Conservation (phyloP, 2,113 vertebrate species). For the Trogon surrucura region DNA sequence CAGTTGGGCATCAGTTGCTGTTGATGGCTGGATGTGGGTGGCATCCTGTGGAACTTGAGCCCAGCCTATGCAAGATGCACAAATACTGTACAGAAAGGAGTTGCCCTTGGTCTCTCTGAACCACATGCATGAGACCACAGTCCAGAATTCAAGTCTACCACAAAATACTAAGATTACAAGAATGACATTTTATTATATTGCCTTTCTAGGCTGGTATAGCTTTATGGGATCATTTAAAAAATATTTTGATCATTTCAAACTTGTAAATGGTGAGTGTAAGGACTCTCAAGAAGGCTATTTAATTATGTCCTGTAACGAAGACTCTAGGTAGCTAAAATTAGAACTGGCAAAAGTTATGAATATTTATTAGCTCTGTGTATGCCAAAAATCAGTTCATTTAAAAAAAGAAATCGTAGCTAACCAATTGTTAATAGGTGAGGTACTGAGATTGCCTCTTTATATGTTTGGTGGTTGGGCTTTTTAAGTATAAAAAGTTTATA, state of each 20-base stretch:
- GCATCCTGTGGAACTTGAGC: neutral
- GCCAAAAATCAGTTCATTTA: constrained; percentile 11
- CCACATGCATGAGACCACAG: neutral
- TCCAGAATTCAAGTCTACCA: neutral
- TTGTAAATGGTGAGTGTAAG: constrained; percentile 39
- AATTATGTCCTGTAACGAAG: constrained; percentile 64
- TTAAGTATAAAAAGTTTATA: neutral
- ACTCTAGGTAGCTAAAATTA: constrained; percentile 65
- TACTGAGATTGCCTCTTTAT: neutral
- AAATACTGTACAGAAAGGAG: neutral
- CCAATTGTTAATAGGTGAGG: neutral
- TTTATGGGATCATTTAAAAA: neutral
- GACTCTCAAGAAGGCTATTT: constrained; percentile 39
- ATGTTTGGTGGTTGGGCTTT: too few species aligned
- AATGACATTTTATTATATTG: neutral
- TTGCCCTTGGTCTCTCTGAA: neutral
- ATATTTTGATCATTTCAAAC: constrained; percentile 22
- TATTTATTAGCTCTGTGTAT: constrained; percentile 16
- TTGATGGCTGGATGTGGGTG: neutral
- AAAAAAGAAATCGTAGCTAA: neutral
- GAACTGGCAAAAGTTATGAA: constrained; percentile 13
- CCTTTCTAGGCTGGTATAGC: constrained; percentile 7
- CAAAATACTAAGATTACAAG: neutral
- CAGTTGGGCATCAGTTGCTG: neutral
- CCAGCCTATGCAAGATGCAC: neutral